These are phyloP conservation scores for Lasioglossum baleicum DNA, from an alignment of 1,140 invertebrate genomes.

Conservation along the genomic window DNA sequence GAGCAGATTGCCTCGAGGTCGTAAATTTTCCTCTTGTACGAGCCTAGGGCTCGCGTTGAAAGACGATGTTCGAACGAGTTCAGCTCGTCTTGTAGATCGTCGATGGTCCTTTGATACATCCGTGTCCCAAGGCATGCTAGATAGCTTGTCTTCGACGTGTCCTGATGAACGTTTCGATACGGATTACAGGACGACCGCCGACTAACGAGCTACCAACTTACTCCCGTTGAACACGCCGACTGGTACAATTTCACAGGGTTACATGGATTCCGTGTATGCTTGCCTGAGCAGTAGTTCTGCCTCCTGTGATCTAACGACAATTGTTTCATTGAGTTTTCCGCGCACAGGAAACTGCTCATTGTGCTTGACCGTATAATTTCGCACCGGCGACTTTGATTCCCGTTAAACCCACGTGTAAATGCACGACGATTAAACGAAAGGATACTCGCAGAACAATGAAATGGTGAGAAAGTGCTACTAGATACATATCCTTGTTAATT, in stretches of 20 bases:
- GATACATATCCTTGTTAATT: no score
- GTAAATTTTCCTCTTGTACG: conserved; percentile 61
- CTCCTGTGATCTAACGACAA: conserved; percentile 9
- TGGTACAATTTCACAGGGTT: neutral
- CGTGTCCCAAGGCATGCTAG: conserved; percentile 21
- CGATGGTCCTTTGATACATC: conserved; percentile 42
- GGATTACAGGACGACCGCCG: neutral
- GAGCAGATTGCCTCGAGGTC: conserved; percentile 57
- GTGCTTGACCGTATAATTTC: no score
- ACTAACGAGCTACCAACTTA: conserved; percentile 37
- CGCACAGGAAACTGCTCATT: neutral
- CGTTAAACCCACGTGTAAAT: neutral
- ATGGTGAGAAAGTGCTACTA: neutral
- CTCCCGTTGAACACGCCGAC: neutral
- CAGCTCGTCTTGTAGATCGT: conserved; percentile 31
- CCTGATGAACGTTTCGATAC: conserved; percentile 37
- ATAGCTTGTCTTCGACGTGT: conserved; percentile 5
- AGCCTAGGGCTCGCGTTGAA: conserved; percentile 28
- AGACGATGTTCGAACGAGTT: conserved; percentile 37
- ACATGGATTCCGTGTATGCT: neutral
- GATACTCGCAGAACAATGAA: neutral
- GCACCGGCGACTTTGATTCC: neutral
- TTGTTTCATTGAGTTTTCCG: conserved; percentile 1
- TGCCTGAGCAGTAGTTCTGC: neutral
- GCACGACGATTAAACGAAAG: neutral